Percentiles rank a stretch among this genome's conserved stretches.
Evolutionary conservation across 1,140 invertebrate species (phyloP).

Genomic region (Paralvinella palmiformis): DNA sequence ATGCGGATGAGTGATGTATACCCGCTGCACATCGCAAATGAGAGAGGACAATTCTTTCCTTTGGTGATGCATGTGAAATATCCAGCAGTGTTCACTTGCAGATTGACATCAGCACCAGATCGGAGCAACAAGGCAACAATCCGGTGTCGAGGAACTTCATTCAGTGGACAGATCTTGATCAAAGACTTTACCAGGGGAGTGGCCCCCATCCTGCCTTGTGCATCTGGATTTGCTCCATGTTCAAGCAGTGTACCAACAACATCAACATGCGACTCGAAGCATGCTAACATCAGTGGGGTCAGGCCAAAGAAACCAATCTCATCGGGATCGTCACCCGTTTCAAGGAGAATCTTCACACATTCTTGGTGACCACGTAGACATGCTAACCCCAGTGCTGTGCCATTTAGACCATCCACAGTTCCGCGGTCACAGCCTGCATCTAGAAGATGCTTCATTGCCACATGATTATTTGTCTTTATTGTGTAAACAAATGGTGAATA

Average conservation of each 20-base stretch:
- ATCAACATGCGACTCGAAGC: conserved; percentile 1
- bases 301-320: conserved; percentile 4
- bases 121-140: conserved; percentile 7
- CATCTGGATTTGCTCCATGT: conserved; percentile 10
- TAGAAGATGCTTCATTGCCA: neutral
- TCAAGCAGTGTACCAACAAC: conserved; percentile 1
- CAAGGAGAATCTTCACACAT: neutral
- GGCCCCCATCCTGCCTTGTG: neutral
- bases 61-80: conserved; percentile 15
- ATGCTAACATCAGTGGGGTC: conserved; percentile 11
- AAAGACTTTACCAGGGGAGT: neutral
- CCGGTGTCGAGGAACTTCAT: neutral
- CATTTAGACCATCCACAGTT: conserved; percentile 8
- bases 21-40: conserved; percentile 12
- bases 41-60: conserved; percentile 15
- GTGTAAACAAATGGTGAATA: conserved; percentile 6
- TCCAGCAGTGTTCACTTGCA: conserved; percentile 2
- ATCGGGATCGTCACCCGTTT: conserved; percentile 6
- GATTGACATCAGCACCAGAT: conserved; percentile 8
- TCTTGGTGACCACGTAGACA: conserved; percentile 1
- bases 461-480: neutral
- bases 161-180: neutral
- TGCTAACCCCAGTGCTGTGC: conserved; percentile 2
- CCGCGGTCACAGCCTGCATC: neutral
- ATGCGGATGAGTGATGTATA: conserved; percentile 13